Conservation (phyloP, 2,888 invertebrate genomes). For the Coenonympha glycerion region DNA sequence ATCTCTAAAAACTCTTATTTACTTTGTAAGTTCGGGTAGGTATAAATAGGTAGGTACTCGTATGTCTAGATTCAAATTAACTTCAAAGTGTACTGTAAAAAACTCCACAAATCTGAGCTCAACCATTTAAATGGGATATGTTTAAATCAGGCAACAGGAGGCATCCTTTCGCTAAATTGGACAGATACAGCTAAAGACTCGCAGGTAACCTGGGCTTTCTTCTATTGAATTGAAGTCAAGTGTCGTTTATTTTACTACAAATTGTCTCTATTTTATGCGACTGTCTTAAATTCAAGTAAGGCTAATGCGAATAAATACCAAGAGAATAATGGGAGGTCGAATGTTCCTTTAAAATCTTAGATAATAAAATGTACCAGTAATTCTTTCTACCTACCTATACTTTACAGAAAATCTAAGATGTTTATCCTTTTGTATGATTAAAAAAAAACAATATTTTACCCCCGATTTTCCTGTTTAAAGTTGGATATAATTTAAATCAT, state of each 20-base stretch:
- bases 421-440: neutral
- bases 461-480: no score
- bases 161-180: constrained; percentile 39
- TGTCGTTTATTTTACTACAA: constrained; percentile 35
- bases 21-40: neutral
- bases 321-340: neutral
- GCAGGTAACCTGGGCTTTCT: constrained; percentile 24
- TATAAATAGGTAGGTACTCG: neutral
- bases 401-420: neutral
- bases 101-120: constrained; percentile 3
- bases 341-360: constrained; percentile 3
- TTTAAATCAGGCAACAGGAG: constrained; percentile 14
- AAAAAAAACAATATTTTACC: no score
- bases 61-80: neutral
- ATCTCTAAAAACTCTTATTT: neutral
- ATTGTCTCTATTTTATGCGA: constrained; percentile 40
- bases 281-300: constrained; percentile 23
- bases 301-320: constrained; percentile 26
- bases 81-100: constrained; percentile 1
- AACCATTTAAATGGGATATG: constrained; percentile 14
- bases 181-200: constrained; percentile 32
- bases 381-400: no score
- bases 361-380: neutral
- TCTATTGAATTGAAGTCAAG: constrained; percentile 42
- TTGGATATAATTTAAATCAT: no score